Base-by-base conservation (phyloP, 2,113 vertebrate genomes). In the Calyptommatus sinebrachiatus region DNA sequence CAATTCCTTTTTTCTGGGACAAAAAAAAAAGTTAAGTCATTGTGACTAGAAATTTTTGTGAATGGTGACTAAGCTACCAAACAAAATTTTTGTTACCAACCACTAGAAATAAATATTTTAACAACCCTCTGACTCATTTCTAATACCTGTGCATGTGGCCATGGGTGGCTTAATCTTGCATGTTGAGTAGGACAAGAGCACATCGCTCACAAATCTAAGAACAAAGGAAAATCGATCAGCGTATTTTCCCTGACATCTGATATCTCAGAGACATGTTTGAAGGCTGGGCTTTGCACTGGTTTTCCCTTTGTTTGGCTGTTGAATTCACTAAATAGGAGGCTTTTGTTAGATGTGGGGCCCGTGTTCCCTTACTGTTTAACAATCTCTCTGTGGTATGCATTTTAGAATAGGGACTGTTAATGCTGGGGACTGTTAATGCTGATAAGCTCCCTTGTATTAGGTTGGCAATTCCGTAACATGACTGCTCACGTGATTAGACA, bases 301-400 rank as follows among this genome's bases (percentile, higher is more conserved):
- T 83, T 8, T 2, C 4, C 1, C 60, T 79, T 26, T 9, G 22
- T 77, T 76, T 63, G 0, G 76, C 28, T 80, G 24, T 75, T 83
- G 79, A 75, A 46, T 83, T 90, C 26, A 11, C 84, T 82, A 69
- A n/a, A 29, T 86, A 73, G 60, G 65, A 84, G 74, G 26, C 82
- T 87, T 87, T 82, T 88, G 31, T 78, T 76, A 76, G 73, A n/a
- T 67, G 75, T 68, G 50, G 62, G 66, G 71, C 81, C 61, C 77
- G 73, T 41, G 53, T 87, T 57, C 67, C 81, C 82, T 82, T 48
- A 46, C 79, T 10, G 0, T 82, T 84, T 76, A 46, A 0, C 72
- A 68, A 48, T 73, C 29, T 69, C 78, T 72, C 50, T 75, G 24
- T 2, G 1, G 21, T 75, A 5, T 71, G 73, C 79, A 57, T 84